Evolutionary conservation across 2,888 invertebrate species (phyloP).

Genomic region (Pyrochroa serraticornis): DNA sequence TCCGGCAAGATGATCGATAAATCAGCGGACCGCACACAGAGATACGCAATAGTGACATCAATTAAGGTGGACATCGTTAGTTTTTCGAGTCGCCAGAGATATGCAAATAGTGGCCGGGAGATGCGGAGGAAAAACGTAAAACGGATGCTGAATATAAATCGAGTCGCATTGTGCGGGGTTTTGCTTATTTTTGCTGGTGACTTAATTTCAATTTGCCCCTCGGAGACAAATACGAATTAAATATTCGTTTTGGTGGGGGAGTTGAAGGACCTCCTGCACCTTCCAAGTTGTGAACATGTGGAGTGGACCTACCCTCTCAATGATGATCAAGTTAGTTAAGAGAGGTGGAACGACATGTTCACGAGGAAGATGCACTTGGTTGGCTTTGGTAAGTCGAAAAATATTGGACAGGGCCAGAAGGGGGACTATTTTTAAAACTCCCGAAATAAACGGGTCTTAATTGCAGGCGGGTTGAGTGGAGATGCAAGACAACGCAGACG

Average conservation of each 20-base stretch:
- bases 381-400: slow-evolving; percentile 31
- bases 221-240: slow-evolving; percentile 6
- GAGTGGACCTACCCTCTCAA: slow-evolving; percentile 16
- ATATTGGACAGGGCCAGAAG: slow-evolving; percentile 33
- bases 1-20: not conserved
- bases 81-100: slow-evolving; percentile 18
- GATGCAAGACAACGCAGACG: too few species aligned
- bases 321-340: slow-evolving; percentile 15
- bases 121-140: slow-evolving; percentile 27
- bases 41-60: slow-evolving; percentile 37
- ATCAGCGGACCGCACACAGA: slow-evolving; percentile 30
- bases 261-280: slow-evolving; percentile 22
- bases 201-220: slow-evolving; percentile 19
- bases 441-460: slow-evolving; percentile 24
- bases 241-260: slow-evolving; percentile 11
- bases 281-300: slow-evolving; percentile 3
- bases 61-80: slow-evolving; percentile 48
- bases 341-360: slow-evolving; percentile 8
- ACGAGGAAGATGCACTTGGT: slow-evolving; percentile 17
- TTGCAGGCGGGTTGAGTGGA: slow-evolving; percentile 6
- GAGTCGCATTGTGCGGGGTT: slow-evolving; percentile 12
- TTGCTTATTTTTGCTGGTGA: slow-evolving; percentile 15
- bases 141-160: slow-evolving; percentile 30
- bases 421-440: slow-evolving; percentile 32
- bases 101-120: slow-evolving; percentile 25